A percentile compares a stretch with the other conserved stretches of the same genome.
Conservation (phyloP, 2,888 invertebrate species). For the Agrotis exclamationis region DNA sequence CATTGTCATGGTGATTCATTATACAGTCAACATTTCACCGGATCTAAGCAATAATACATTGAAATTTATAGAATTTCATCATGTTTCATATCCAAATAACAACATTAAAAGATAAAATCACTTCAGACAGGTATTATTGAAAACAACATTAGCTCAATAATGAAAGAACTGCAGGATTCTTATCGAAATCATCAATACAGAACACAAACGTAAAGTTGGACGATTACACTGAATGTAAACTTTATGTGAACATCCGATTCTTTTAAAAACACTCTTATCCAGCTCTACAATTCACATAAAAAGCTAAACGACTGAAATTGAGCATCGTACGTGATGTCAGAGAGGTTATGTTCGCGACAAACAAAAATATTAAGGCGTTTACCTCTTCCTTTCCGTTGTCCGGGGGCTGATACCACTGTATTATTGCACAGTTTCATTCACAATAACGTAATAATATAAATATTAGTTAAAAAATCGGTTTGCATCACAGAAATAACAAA, state of each 20-base stretch:
- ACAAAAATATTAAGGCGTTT: constrained; percentile 91
- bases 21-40: constrained; percentile 63
- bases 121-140: constrained; percentile 19
- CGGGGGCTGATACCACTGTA: constrained; percentile 84
- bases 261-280: constrained; percentile 56
- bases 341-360: constrained; percentile 91
- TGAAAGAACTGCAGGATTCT: constrained; percentile 43
- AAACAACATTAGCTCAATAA: constrained; percentile 41
- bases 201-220: constrained; percentile 52
- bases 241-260: constrained; percentile 52
- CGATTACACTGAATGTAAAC: constrained; percentile 53
- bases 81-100: constrained; percentile 3
- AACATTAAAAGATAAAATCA: constrained; percentile 1
- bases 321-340: constrained; percentile 82
- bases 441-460: constrained; percentile 82
- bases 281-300: constrained; percentile 66
- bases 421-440: constrained; percentile 86
- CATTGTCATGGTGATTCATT: constrained; percentile 88
- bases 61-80: constrained; percentile 11
- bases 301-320: constrained; percentile 79
- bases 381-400: constrained; percentile 85
- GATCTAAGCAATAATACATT: constrained; percentile 38
- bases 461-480: constrained; percentile 88
- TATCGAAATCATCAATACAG: constrained; percentile 54
- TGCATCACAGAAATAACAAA: constrained; percentile 91